A percentile compares a stretch with the other conserved stretches of the same genome.
These are phyloP conservation scores for Bradysia coprophila DNA, from an alignment of 1,140 invertebrate genomes.

Conservation along the genomic window DNA sequence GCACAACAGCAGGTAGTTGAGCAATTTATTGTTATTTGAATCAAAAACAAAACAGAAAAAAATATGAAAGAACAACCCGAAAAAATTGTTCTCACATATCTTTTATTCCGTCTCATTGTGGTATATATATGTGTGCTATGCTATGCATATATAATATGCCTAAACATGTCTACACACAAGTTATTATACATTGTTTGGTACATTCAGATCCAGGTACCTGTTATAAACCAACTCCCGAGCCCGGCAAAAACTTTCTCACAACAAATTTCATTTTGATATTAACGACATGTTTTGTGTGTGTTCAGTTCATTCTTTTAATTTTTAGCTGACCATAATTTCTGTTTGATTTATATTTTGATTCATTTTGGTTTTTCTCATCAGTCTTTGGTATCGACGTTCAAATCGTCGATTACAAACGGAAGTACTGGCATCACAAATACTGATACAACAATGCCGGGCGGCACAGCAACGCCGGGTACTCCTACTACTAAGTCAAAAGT, in stretches of 20 bases:
- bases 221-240: no score
- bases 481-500: conserved; percentile 53
- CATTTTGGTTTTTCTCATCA: conserved; percentile 5
- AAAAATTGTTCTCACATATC: no score
- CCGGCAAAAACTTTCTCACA: neutral
- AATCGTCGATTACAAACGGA: conserved; percentile 14
- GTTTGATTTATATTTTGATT: no score
- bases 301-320: neutral
- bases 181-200: no score
- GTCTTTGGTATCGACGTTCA: conserved; percentile 24
- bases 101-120: no score
- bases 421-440: conserved; percentile 21
- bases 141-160: no score
- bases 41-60: neutral
- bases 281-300: neutral
- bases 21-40: neutral
- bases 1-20: conserved; percentile 17
- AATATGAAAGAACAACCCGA: neutral
- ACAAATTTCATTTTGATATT: neutral
- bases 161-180: no score
- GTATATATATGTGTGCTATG: no score
- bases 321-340: neutral
- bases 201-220: no score
- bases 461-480: conserved; percentile 43
- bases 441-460: conserved; percentile 50